Percentiles rank a stretch among this genome's conserved stretches.
These are phyloP conservation scores for Omphaloscelis lunosa DNA, from an alignment of 2,888 invertebrate species.

Conservation along the genomic window DNA sequence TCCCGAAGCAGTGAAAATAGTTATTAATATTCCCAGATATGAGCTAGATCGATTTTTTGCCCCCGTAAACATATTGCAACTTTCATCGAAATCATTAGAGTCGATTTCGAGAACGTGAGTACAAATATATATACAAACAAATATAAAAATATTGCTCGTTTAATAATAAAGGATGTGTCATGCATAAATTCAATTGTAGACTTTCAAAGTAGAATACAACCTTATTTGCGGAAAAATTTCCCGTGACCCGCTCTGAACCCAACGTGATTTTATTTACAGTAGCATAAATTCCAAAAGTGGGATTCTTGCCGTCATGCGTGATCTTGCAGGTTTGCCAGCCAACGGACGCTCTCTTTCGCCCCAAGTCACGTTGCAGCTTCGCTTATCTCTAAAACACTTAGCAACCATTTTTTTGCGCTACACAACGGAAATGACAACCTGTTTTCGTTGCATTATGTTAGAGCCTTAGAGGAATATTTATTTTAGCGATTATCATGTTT, in stretches of 20 bases:
- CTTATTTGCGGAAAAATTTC: constrained; percentile 53
- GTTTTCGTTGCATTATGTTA: constrained; percentile 48
- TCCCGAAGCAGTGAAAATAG: too few relatives aligned
- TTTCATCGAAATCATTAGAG: too few relatives aligned
- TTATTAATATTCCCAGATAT: too few relatives aligned
- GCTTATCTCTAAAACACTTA: constrained; percentile 38
- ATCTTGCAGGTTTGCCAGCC: constrained; percentile 60
- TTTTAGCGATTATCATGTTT: constrained; percentile 29
- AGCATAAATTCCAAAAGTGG: constrained; percentile 63
- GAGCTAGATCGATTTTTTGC: too few relatives aligned
- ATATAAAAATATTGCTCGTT: too few relatives aligned
- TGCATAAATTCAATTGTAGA: constrained; percentile 35
- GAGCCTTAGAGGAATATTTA: constrained; percentile 16
- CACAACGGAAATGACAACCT: constrained; percentile 54
- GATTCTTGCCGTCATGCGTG: constrained; percentile 57
- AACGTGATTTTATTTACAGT: constrained; percentile 64
- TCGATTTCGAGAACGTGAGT: too few relatives aligned
- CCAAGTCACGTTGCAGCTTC: constrained; percentile 69
- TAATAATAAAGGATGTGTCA: too few relatives aligned
- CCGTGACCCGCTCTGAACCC: constrained; percentile 62
- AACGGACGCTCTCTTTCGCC: constrained; percentile 61
- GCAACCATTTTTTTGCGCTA: constrained; percentile 57
- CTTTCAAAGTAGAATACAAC: constrained; percentile 35
- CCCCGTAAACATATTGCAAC: too few relatives aligned
- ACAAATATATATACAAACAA: too few relatives aligned